phyloP scores from a whole-genome alignment of 2,888 invertebrate species.

The Tortrix viridana region DNA sequence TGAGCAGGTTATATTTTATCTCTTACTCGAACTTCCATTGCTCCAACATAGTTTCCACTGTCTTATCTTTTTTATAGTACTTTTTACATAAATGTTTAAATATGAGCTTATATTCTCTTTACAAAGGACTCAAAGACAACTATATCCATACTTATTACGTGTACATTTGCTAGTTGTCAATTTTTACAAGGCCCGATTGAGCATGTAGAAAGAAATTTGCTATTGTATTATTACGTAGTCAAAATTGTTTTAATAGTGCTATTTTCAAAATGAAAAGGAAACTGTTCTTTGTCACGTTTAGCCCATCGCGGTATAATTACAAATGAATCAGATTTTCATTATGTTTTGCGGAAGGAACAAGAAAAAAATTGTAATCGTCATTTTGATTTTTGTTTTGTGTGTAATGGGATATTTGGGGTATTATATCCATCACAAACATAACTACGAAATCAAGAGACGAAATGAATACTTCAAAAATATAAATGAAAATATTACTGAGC shows the following conservation, averaged over 20 bases:
- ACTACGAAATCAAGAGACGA: background rate
- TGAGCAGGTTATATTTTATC: too few species aligned
- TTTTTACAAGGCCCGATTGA: background rate
- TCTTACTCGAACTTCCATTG: too few species aligned
- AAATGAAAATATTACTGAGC: background rate
- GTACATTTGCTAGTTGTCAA: background rate
- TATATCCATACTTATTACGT: background rate
- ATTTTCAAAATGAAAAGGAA: background rate
- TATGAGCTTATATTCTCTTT: too few species aligned
- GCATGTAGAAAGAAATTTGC: background rate
- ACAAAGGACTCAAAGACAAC: too few species aligned
- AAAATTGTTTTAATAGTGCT: constrained; percentile 2
- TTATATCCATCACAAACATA: background rate
- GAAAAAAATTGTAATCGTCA: background rate
- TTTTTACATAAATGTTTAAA: too few species aligned
- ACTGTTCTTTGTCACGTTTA: background rate
- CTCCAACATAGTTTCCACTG: too few species aligned
- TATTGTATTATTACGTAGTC: background rate
- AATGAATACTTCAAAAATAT: background rate
- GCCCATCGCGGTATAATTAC: background rate
- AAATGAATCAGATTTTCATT: background rate
- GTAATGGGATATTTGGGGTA: background rate
- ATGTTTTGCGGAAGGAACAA: constrained; percentile 5
- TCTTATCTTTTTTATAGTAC: too few species aligned
- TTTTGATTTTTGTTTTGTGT: background rate